Evolutionary conservation across 2,888 invertebrate genomes (phyloP), one percentile per base, ranked within the genome.

Genomic region (Malthinus seriepunctatus): DNA sequence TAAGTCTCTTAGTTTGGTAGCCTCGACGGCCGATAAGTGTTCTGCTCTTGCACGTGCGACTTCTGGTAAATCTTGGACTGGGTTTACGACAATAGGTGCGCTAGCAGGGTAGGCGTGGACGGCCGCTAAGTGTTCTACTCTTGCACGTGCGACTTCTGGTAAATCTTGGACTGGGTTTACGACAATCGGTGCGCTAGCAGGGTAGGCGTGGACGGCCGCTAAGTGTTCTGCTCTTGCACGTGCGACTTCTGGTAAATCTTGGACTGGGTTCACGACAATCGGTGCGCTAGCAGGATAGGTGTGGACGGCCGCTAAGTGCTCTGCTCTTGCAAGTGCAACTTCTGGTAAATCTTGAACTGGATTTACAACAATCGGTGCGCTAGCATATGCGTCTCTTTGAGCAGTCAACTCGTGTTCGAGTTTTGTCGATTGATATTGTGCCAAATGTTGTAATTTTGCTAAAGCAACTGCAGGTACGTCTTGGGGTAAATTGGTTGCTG

Each of bases 401-500:
- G 67, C 63, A 34, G 67, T 61, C 5, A 68, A 69, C 3, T 69
- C 72, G 58, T 72, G 71, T 57, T 76, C 71, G 8, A 70, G 66
- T 69, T 73, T 72, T 33, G 75, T 73, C 0, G 73, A 70, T 61
- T 72, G 70, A 49, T 69, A 75, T 50, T 72, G 69, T 2, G 73
- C 73, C 11, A 76, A 65, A 65, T 78, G 78, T 63, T 72, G 66
- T 0, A 75, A 74, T 65, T 73, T 74, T 3, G 78, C 78, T 10
- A 69, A 65, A 14, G 76, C 77, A 5, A 79, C 78, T 47, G 75
- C 78, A 32, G 76, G 75, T n/a, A 71, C 56, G 60, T 79, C 78
- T 64, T 75, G 71, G 1, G 88, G 88, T 57, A 88, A 74, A 73
- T 88, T 88, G n/a, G 86, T 85, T 32, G 86, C 87, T 4, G 84